A percentile compares a stretch with the other conserved stretches of the same genome.
These are phyloP conservation scores for Drosophila setosimentum DNA, from an alignment of 2,888 invertebrate species.

Conservation along the genomic window DNA sequence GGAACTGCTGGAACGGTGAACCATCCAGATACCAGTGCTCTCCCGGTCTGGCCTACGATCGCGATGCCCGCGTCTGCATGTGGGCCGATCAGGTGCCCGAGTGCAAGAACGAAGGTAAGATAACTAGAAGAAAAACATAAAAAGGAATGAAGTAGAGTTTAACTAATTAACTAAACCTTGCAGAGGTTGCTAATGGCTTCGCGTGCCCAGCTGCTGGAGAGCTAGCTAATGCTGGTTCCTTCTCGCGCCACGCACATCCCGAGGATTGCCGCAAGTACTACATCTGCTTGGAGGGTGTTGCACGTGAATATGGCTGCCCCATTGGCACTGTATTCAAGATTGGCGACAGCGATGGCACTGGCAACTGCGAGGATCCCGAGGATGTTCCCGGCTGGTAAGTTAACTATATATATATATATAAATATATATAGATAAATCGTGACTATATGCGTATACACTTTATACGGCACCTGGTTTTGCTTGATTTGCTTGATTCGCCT, in stretches of 20 bases:
- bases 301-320: slow-evolving; percentile 97
- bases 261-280: slow-evolving; percentile 98
- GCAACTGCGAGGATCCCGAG: slow-evolving; percentile 97
- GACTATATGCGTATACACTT: slow-evolving; percentile 5
- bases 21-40: slow-evolving; percentile 97
- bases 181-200: slow-evolving; percentile 97
- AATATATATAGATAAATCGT: not conserved
- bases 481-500: slow-evolving; percentile 55
- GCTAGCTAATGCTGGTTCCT: slow-evolving; percentile 93
- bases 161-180: slow-evolving; percentile 50
- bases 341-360: slow-evolving; percentile 94
- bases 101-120: slow-evolving; percentile 94
- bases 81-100: slow-evolving; percentile 98
- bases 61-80: slow-evolving; percentile 97
- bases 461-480: slow-evolving; percentile 47
- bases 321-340: slow-evolving; percentile 98
- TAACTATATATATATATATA: slow-evolving; percentile 5
- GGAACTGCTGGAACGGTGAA: slow-evolving; percentile 99
- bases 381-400: slow-evolving; percentile 98
- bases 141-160: not conserved
- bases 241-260: slow-evolving; percentile 97
- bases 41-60: slow-evolving; percentile 96
- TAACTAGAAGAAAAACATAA: not conserved
- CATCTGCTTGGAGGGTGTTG: slow-evolving; percentile 95
- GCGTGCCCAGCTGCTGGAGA: slow-evolving; percentile 92